phyloP scores from a whole-genome alignment of 2,113 vertebrate species.

The Pterocles burchelli region DNA sequence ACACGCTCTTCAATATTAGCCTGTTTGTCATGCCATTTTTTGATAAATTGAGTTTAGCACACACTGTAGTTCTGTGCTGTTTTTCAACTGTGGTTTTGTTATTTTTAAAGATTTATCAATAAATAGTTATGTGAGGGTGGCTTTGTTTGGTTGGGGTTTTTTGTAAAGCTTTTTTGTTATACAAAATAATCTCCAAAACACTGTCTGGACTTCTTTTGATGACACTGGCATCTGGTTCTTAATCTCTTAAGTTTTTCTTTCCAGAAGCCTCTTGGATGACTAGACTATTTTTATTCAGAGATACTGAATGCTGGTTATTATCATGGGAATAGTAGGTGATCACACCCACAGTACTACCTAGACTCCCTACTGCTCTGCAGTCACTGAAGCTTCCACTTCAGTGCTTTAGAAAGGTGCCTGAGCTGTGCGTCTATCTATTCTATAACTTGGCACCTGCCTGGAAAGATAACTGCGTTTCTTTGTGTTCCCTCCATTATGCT shows the following conservation, averaged over 20 bases:
- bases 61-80: neutral
- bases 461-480: neutral
- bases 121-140: neutral
- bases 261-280: neutral
- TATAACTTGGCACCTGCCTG: neutral
- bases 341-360: neutral
- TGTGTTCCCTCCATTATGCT: neutral
- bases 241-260: constrained; percentile 30
- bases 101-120: constrained; percentile 25
- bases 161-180: neutral
- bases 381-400: neutral
- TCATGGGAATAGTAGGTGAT: neutral
- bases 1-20: neutral
- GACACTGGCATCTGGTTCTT: constrained; percentile 31
- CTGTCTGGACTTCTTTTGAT: constrained; percentile 12
- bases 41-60: neutral
- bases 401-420: neutral
- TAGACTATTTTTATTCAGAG: constrained; percentile 12
- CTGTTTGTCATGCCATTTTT: neutral
- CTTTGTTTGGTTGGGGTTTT: neutral
- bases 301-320: neutral
- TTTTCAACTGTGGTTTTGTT: neutral
- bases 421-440: neutral
- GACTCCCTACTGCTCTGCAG: constrained; percentile 2
- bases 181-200: neutral